Evolutionary conservation across 2,888 invertebrate species (phyloP), one percentile per base, ranked within the genome.

Genomic region (Drosophila anomalata): DNA sequence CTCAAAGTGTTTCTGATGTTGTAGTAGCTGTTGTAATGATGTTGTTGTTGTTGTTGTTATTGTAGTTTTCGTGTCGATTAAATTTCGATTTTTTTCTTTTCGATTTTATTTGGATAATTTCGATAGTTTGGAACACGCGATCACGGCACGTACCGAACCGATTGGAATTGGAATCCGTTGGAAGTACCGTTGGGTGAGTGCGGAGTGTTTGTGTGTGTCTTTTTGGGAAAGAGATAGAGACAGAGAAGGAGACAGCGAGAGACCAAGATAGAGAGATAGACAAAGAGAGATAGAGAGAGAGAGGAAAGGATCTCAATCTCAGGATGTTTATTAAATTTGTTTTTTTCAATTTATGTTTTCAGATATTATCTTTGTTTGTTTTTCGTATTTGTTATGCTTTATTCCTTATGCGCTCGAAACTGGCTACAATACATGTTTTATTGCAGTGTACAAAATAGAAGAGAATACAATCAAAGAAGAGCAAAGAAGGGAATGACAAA

Each of bases 401-500:
- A 57, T 55, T 67, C 66, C 56, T 65, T 50, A 57, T 57, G 48
- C 44, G 44, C 48, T 67, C 36, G 44, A 46, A 58, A 61, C 59
- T 58, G 33, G 55, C 33, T 36, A 62, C 52, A 62, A 53, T 54
- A 46, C 17, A 26, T 53, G 29, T 53, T n/a, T 52, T 24, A 17
- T 46, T 24, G 44, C 17, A 17, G 42, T 68, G 53, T 50, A 36
- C 17, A 56, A 70, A 42, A 67, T 59, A 54, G 55, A 56, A 73
- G 73, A 73, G 67, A 73, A 61, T 74, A 62, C 73, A 73, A 73
- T 59, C 66, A 73, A 73, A 74, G 63, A 74, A 73, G 74, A 74
- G 73, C 62, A 74, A 69, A 75, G 58, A 63, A 75, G 69, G 55
- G 56, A 74, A 65, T 62, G 55, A 74, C 56, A 74, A 55, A 56